Percentiles rank a stretch among this genome's conserved stretches.
Conservation (phyloP, 2,113 vertebrate species). For the Bos taurus region DNA sequence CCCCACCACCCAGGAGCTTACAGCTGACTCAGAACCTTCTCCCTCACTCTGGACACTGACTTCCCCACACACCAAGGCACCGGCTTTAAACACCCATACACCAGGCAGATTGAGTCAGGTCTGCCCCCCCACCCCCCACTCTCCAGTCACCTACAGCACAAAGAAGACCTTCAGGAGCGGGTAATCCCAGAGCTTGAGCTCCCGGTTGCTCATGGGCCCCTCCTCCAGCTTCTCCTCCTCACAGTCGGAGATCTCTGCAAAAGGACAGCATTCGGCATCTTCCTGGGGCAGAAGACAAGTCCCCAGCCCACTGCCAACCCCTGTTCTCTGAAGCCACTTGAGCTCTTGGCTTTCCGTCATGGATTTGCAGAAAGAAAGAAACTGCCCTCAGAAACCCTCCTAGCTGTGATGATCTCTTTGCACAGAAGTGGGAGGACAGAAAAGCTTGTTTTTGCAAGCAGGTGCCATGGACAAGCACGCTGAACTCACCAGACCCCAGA, state of each 20-base stretch:
- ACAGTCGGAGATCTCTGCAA: constrained; percentile 86
- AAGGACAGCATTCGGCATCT: background rate
- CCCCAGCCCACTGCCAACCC: background rate
- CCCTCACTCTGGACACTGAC: background rate
- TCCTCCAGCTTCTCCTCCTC: constrained; percentile 85
- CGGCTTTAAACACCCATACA: background rate
- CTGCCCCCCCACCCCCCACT: background rate
- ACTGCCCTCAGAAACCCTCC: background rate
- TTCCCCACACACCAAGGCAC: background rate
- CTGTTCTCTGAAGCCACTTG: background rate
- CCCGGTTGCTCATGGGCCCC: constrained; percentile 78
- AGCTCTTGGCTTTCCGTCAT: background rate
- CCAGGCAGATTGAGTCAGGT: background rate
- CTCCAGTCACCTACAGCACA: constrained; percentile 86
- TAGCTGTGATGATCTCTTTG: background rate
- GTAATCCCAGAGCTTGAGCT: constrained; percentile 90
- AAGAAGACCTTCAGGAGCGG: constrained; percentile 94
- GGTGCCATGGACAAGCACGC: background rate
- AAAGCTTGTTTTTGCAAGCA: background rate
- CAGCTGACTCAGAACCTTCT: background rate
- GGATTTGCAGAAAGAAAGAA: background rate
- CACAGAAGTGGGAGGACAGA: background rate
- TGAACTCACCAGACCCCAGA: constrained; percentile 72
- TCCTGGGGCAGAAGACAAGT: background rate
- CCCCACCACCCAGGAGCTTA: background rate